phyloP scores from a whole-genome alignment of 2,888 invertebrate genomes.

The Thymelicus acteon region DNA sequence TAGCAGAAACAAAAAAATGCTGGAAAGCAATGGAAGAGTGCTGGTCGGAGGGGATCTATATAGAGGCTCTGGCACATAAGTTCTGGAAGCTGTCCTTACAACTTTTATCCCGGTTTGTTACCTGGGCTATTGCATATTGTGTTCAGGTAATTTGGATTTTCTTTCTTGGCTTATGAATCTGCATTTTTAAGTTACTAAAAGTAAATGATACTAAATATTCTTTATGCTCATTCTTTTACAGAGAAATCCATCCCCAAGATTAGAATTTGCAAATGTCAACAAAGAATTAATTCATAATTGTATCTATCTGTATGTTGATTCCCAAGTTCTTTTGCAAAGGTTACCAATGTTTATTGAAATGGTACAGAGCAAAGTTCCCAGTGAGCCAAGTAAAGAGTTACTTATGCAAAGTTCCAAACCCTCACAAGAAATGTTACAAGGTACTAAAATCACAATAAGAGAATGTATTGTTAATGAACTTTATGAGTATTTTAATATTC shows the following conservation, averaged over 20 bases:
- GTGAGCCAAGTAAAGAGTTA: conserved; percentile 55
- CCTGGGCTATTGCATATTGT: conserved; percentile 86
- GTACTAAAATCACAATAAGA: conserved; percentile 61
- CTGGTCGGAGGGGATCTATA: conserved; percentile 92
- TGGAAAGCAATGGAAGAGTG: conserved; percentile 83
- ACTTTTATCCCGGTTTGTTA: conserved; percentile 90
- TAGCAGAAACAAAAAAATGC: conserved; percentile 77
- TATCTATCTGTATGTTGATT: conserved; percentile 71
- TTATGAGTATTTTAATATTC: conserved; percentile 77
- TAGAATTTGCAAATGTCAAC: conserved; percentile 64
- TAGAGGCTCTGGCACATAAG: conserved; percentile 91
- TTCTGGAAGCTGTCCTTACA: conserved; percentile 96
- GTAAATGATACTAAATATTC: not conserved
- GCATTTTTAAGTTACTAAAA: not conserved
- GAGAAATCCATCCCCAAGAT: conserved; percentile 58
- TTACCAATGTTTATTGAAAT: conserved; percentile 63
- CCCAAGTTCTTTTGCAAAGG: conserved; percentile 58
- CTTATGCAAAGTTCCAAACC: conserved; percentile 60
- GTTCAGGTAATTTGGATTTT: conserved; percentile 60
- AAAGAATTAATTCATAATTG: conserved; percentile 67
- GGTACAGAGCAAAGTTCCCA: conserved; percentile 59
- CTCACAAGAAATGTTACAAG: conserved; percentile 59
- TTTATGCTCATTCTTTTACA: conserved; percentile 50
- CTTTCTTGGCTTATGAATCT: not conserved
- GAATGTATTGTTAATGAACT: conserved; percentile 74